Evolutionary conservation across 1,140 invertebrate genomes (phyloP).

Genomic region (Brachionus plicatilis): DNA sequence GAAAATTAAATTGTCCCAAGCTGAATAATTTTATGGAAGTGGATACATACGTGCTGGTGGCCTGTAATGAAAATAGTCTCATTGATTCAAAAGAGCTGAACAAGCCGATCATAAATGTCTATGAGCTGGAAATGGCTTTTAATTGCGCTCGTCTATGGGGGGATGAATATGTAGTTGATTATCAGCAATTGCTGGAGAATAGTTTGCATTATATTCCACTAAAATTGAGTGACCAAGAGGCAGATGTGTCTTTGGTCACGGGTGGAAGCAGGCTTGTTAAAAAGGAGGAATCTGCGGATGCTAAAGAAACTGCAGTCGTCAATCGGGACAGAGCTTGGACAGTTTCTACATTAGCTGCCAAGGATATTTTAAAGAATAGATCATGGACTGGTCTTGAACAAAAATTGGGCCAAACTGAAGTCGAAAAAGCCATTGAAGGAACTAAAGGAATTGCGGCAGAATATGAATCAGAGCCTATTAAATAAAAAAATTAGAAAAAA

Average conservation of each 20-base stretch:
- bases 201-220: conserved; percentile 25
- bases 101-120: conserved; percentile 81
- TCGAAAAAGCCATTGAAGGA: conserved; percentile 50
- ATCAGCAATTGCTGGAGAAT: conserved; percentile 68
- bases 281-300: conserved; percentile 39
- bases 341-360: conserved; percentile 8
- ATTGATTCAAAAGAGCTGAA: conserved; percentile 78
- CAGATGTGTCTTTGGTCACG: conserved; percentile 53
- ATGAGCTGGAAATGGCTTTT: conserved; percentile 82
- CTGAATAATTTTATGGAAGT: conserved; percentile 87
- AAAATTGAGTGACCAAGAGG: conserved; percentile 41
- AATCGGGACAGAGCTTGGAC: conserved; percentile 43
- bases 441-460: conserved; percentile 51
- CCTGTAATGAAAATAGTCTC: conserved; percentile 77
- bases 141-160: conserved; percentile 61
- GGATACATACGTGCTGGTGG: conserved; percentile 80
- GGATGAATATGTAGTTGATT: conserved; percentile 68
- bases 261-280: conserved; percentile 45
- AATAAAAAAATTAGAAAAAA: not conserved
- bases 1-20: conserved; percentile 83
- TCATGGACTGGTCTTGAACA: conserved; percentile 56
- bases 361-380: conserved; percentile 43
- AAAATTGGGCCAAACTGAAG: conserved; percentile 52
- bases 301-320: conserved; percentile 9
- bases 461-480: conserved; percentile 49